Base-by-base conservation (phyloP, 1,140 invertebrate species). In the Xylocopa sonorina region DNA sequence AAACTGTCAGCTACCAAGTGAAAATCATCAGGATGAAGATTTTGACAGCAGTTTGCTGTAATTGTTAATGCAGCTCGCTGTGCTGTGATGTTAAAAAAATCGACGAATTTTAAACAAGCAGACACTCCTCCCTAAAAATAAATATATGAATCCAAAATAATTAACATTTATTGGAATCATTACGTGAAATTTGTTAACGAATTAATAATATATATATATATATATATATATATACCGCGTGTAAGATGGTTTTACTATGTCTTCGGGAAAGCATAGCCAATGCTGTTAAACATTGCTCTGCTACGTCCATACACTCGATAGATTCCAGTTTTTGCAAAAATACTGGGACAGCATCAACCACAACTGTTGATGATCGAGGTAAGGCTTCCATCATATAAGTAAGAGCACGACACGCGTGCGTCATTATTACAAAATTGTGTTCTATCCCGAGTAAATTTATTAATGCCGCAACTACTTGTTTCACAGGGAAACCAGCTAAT, bases 341-440 rank as follows among this genome's bases (percentile, higher is more conserved):
- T 9, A 98, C 97, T 4, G 99, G 99, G 41, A 99, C 97, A 27
- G 98, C 98, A 85, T 99, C 98, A 3, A 99, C 97, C 14, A 99
- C 98, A 24, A 99, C 97, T 7, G 97, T 97, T 38, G 98, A 98
- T 18, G 98, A 99, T 50, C 99, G 95, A 0, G 99, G 99, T 67
- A 99, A 89, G 4, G 99, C 98, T 93, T 99, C 99, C 96, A 99
- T 97, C 98, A 99, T 99, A 91, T 99, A 99, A 0, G 99, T 99
- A 16, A 99, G 94, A 10, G 99, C 99, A 60, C 99, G 96, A 92
- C 98, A 99, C 0, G 99, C 98, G 92, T 99, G 98, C 90, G 99
- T 99, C 99, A 99, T 99, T 94, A 99, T 99, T 92, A 99, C 99
- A 94, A 99, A 99, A 94, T 99, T 99, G 91, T 99, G 98, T 89